phyloP scores from a whole-genome alignment of 1,140 invertebrate genomes.

The Drosophila serrata region DNA sequence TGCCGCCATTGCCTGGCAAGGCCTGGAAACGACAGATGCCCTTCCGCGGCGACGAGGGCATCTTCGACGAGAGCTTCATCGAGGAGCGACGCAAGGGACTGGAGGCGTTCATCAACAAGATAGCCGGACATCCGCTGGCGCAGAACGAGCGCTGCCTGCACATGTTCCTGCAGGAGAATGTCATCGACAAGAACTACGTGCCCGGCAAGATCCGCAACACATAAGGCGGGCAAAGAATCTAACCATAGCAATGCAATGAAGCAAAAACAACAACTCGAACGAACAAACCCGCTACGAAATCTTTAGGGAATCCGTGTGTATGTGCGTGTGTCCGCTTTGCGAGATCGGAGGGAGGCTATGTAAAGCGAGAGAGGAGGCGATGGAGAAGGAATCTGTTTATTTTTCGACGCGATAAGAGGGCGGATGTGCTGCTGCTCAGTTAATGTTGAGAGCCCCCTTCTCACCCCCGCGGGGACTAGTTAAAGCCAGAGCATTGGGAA shows the following conservation, averaged over 20 bases:
- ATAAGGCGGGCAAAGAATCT: slow-evolving; percentile 86
- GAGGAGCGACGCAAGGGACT: slow-evolving; percentile 99
- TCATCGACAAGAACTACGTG: slow-evolving; percentile 99
- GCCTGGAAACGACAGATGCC: slow-evolving; percentile 99
- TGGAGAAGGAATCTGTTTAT: slow-evolving; percentile 63
- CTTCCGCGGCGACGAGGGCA: slow-evolving; percentile 99
- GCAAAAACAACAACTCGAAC: slow-evolving; percentile 68
- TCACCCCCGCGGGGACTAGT: slow-evolving; percentile 37
- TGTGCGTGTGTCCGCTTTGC: slow-evolving; percentile 63
- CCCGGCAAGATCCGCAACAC: slow-evolving; percentile 99
- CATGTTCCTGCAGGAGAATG: slow-evolving; percentile 99
- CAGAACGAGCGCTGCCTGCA: slow-evolving; percentile 99
- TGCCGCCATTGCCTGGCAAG: slow-evolving; percentile 98
- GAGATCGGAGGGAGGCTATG: slow-evolving; percentile 31
- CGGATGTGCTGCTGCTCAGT: slow-evolving; percentile 63
- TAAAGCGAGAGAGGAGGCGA: slow-evolving; percentile 17
- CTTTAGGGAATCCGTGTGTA: slow-evolving; percentile 63
- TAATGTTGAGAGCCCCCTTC: slow-evolving; percentile 70
- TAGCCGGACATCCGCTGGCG: slow-evolving; percentile 99
- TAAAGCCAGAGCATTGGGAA: slow-evolving; percentile 63
- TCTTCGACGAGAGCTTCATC: slow-evolving; percentile 99
- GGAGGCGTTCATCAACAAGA: slow-evolving; percentile 99
- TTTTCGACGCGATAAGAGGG: slow-evolving; percentile 39
- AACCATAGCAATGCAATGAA: slow-evolving; percentile 71
- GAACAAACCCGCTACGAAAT: slow-evolving; percentile 73